A percentile compares a stretch with the other conserved stretches of the same genome.
Conservation (phyloP, 2,888 invertebrate genomes). For the Endomychus coccineus region DNA sequence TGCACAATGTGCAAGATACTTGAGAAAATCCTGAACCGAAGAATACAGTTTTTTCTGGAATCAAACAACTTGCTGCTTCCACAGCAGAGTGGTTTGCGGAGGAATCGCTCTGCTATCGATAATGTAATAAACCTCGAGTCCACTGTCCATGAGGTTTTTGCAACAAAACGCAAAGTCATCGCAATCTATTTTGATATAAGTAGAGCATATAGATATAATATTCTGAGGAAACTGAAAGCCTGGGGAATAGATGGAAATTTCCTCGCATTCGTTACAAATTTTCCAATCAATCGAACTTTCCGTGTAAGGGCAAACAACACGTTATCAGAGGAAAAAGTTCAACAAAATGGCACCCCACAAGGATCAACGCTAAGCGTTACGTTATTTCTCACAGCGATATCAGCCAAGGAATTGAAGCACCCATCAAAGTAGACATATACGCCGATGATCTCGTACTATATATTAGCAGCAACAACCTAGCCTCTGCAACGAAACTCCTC, state of each 20-base stretch:
- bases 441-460: conserved; percentile 19
- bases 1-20: too few relatives aligned
- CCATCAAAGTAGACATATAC: conserved; percentile 11
- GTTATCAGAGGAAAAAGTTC: not conserved
- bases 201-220: too few relatives aligned
- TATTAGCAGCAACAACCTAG: conserved; percentile 12
- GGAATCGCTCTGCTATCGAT: too few relatives aligned
- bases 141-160: too few relatives aligned
- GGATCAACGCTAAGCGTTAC: conserved; percentile 19
- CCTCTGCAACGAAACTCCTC: conserved; percentile 5
- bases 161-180: too few relatives aligned
- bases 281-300: conserved; percentile 9
- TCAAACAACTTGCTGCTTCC: too few relatives aligned
- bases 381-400: conserved; percentile 20
- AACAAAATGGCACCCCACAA: conserved; percentile 20
- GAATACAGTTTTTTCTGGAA: too few relatives aligned
- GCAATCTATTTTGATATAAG: too few relatives aligned
- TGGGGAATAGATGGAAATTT: not conserved
- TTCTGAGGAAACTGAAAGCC: not conserved
- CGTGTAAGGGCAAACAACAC: conserved; percentile 8
- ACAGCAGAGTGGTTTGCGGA: too few relatives aligned
- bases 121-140: too few relatives aligned
- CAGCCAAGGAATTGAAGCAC: conserved; percentile 7
- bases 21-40: too few relatives aligned
- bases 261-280: not conserved